Evolutionary conservation across 2,113 vertebrate genomes (phyloP), one percentile per base, ranked within the genome.

Genomic region (Odontesthes bonariensis): DNA sequence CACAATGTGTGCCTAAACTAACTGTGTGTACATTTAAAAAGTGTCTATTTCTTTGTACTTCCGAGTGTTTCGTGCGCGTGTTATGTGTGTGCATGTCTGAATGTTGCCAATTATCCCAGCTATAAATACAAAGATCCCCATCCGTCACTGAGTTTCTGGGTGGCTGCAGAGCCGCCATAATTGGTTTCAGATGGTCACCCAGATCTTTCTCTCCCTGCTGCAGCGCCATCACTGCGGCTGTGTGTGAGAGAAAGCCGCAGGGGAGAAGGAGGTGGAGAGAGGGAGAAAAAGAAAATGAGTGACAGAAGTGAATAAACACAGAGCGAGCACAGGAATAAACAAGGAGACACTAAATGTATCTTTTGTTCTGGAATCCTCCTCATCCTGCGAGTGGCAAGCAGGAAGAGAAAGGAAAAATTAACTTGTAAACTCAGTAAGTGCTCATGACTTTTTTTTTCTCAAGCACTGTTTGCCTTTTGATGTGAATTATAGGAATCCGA

Each of bases 21-120:
- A 72, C 75, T 58, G 86, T 83, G 77, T 74, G 80, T 72, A 73
- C 79, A 35, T 81, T 83, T 42, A n/a, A 11, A 76, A 87, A 83
- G 77, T 87, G 84, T 89, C 86, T 85, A 59, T 91, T 83, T 82
- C 82, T 88, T 86, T 90, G 86, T 88, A 76, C 70, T 68, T 76
- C 66, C 71, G 69, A 38, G 60, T 17, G 75, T 71, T 72, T 66
- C 47, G 61, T 75, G 46, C 27, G 47, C 59, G 31, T 63, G 63
- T 59, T 69, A 76, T 79, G 79, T 79, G 94, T 93, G 93, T 95
- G 95, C 95, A 93, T 94, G 94, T 95, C 93, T 96, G 96, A 95
- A 96, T 96, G 95, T 97, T 97, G 96, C 96, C 97, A 98, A 98
- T 99, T 99, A 98, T 96, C 95, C 95, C 91, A 95, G 96, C 96